Conservation (phyloP, 2,113 vertebrate species). For the Sander vitreus region DNA sequence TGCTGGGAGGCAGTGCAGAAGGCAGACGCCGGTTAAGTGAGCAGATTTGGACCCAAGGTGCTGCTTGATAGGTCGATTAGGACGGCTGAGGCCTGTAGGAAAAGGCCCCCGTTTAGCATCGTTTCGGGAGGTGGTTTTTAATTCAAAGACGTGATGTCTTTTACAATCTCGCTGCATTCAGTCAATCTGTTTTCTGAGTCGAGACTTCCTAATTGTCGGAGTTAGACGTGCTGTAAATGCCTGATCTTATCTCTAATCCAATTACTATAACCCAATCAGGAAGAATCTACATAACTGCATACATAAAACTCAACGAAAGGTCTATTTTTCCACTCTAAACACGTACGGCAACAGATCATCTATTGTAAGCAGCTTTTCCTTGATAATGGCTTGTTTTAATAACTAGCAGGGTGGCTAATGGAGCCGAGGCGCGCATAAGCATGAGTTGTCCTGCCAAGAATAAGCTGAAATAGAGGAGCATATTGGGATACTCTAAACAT, state of each 20-base stretch:
- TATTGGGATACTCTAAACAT: constrained; percentile 40
- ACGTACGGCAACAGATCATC: constrained; percentile 33
- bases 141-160: constrained; percentile 36
- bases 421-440: neutral
- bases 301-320: constrained; percentile 38
- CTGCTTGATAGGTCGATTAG: constrained; percentile 46
- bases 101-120: constrained; percentile 7
- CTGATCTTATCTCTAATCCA: constrained; percentile 37
- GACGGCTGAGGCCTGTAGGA: constrained; percentile 9
- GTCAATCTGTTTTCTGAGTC: constrained; percentile 23
- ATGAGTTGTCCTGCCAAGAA: constrained; percentile 13
- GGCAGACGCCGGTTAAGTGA: constrained; percentile 18
- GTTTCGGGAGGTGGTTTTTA: constrained; percentile 19
- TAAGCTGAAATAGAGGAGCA: constrained; percentile 4
- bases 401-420: constrained; percentile 39
- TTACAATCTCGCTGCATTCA: constrained; percentile 16
- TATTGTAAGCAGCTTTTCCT: constrained; percentile 22
- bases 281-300: constrained; percentile 36
- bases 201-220: constrained; percentile 16
- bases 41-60: constrained; percentile 46
- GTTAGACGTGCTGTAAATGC: constrained; percentile 37
- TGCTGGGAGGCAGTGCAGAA: constrained; percentile 41
- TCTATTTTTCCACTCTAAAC: constrained; percentile 30
- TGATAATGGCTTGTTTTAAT: constrained; percentile 12
- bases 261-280: constrained; percentile 56